Percentiles rank a stretch among this genome's conserved stretches.
Conservation (phyloP, 2,113 vertebrate genomes). For the Myotis lucifugus region DNA sequence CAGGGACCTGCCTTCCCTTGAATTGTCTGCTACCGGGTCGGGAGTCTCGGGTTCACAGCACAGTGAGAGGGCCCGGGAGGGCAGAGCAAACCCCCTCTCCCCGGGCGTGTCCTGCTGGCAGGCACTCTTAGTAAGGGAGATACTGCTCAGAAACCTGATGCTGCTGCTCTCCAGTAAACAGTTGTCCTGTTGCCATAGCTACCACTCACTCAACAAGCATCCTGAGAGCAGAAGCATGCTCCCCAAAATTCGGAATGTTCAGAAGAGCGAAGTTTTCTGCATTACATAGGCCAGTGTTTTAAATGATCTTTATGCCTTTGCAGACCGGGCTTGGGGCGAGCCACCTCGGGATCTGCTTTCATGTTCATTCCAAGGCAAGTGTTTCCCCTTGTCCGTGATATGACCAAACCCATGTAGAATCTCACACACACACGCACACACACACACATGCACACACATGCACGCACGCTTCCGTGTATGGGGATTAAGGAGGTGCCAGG, state of each 20-base stretch:
- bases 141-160: background rate
- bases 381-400: background rate
- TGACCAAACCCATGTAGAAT: no score
- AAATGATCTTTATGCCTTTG: background rate
- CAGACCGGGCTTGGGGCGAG: rapidly evolving
- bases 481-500: background rate
- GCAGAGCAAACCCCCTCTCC: background rate
- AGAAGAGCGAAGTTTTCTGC: background rate
- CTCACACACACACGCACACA: rapidly evolving
- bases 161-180: background rate
- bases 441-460: background rate
- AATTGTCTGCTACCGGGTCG: background rate
- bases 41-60: background rate
- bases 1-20: background rate
- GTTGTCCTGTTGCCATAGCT: background rate
- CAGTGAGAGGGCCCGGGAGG: background rate
- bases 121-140: background rate
- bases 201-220: background rate
- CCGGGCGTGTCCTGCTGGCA: no score
- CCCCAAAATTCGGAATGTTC: background rate
- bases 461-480: rapidly evolving
- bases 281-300: background rate
- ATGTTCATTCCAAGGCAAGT: background rate
- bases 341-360: background rate
- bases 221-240: background rate